Conservation (phyloP, 2,113 vertebrate genomes). For the Perca fluviatilis region DNA sequence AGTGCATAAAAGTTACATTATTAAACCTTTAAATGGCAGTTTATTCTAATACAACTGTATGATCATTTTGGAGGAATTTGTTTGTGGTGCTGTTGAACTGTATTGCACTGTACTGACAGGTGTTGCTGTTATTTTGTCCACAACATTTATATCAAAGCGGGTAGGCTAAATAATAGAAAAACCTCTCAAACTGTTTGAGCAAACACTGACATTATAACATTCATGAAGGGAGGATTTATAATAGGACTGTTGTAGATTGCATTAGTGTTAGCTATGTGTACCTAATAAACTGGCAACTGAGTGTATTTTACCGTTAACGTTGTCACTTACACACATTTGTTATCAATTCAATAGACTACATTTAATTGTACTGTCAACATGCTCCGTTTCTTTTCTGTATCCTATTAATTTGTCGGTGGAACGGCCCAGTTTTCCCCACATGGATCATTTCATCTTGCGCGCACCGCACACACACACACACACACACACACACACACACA, state of each 20-base stretch:
- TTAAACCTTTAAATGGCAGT: no score
- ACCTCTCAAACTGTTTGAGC: background rate
- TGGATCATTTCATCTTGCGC: conserved; percentile 24
- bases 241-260: background rate
- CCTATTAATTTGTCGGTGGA: conserved; percentile 32
- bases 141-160: background rate
- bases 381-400: background rate
- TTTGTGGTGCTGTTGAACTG: background rate
- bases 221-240: background rate
- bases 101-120: background rate
- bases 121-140: background rate
- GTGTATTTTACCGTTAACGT: background rate
- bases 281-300: background rate
- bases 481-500: background rate
- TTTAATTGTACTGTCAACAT: background rate
- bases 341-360: background rate
- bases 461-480: background rate
- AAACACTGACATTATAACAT: background rate
- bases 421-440: conserved; percentile 38
- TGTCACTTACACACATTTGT: background rate
- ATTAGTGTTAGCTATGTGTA: background rate
- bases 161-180: background rate
- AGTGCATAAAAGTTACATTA: no score
- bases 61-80: no score
- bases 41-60: no score